Evolutionary conservation across 2,113 vertebrate species (phyloP).

Genomic region (Dolichotis patagonum): DNA sequence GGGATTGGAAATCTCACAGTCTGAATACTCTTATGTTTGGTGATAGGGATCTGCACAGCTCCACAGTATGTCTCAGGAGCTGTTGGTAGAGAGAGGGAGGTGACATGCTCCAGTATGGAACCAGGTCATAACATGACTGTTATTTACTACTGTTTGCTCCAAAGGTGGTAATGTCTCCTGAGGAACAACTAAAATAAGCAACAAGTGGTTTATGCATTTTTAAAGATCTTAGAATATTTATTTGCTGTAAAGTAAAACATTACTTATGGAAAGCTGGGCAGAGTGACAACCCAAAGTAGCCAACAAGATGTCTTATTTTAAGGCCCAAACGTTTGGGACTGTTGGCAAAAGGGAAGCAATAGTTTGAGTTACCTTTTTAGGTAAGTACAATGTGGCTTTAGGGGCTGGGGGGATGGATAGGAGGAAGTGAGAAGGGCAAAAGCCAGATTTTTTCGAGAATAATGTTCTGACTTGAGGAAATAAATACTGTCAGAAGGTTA

Average conservation of each 20-base stretch:
- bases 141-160: background rate
- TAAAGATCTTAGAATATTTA: background rate
- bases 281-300: background rate
- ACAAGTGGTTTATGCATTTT: background rate
- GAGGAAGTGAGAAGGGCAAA: background rate
- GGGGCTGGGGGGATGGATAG: background rate
- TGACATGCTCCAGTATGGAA: background rate
- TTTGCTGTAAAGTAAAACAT: background rate
- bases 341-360: background rate
- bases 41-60: background rate
- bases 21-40: background rate
- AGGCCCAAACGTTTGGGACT: background rate
- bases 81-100: background rate
- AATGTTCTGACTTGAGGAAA: background rate
- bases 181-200: conserved; percentile 4
- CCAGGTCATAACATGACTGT: background rate
- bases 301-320: background rate
- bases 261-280: background rate
- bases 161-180: background rate
- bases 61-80: background rate
- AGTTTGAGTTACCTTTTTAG: background rate
- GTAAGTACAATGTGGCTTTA: background rate
- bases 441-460: background rate
- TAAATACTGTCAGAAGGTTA: conserved; percentile 10
- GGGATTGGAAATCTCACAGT: background rate